These are phyloP conservation scores for Glaucopsyche alexis DNA, from an alignment of 2,888 invertebrate genomes.

Conservation along the genomic window DNA sequence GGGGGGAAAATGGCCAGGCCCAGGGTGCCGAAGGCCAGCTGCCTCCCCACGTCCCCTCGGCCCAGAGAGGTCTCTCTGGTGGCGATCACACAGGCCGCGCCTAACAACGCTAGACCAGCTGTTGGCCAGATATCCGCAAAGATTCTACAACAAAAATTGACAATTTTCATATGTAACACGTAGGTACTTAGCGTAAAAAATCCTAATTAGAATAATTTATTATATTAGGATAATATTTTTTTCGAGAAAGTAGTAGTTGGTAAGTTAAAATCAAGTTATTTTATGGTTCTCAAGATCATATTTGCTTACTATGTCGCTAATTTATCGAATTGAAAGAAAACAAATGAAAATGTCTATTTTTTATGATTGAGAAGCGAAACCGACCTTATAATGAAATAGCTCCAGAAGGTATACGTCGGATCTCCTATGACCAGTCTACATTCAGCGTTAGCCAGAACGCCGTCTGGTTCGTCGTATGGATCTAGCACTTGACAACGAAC, in stretches of 20 bases:
- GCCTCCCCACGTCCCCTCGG: conserved; percentile 88
- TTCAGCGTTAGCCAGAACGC: conserved; percentile 84
- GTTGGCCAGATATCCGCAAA: conserved; percentile 89
- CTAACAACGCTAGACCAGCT: conserved; percentile 84
- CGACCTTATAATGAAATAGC: conserved; percentile 83
- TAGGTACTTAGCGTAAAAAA: no score
- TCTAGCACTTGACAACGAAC: conserved; percentile 86
- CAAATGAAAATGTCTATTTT: no score
- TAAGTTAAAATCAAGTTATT: no score
- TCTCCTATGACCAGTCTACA: conserved; percentile 82
- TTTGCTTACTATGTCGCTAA: no score
- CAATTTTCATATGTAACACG: not conserved
- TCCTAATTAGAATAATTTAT: no score
- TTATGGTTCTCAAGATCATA: no score
- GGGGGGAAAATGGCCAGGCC: conserved; percentile 87
- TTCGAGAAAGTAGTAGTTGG: no score
- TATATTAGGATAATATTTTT: no score
- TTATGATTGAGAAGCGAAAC: not conserved
- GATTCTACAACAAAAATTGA: conserved; percentile 61
- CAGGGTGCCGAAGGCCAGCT: conserved; percentile 86
- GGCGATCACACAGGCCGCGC: conserved; percentile 89
- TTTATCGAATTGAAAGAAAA: no score
- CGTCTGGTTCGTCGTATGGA: conserved; percentile 84
- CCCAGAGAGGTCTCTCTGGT: conserved; percentile 90
- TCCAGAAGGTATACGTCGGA: conserved; percentile 84